Conservation (phyloP, 2,888 invertebrate species). For the Dryobotodes eremita region DNA sequence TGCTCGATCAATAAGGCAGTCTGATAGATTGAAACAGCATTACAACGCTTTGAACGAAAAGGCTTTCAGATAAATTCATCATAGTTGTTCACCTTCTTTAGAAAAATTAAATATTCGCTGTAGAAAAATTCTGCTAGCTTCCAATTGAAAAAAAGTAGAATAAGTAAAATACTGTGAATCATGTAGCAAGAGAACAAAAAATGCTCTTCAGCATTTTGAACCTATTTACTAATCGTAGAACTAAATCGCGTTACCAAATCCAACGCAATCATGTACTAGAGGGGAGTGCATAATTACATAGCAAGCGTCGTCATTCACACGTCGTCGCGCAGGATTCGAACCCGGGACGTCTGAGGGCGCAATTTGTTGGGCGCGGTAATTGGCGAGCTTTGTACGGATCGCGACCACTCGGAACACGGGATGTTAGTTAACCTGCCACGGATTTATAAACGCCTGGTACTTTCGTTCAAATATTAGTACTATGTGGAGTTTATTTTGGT, state of each 20-base stretch:
- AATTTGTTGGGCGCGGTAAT: slow-evolving; percentile 65
- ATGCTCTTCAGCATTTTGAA: slow-evolving; percentile 28
- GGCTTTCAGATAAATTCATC: slow-evolving; percentile 17
- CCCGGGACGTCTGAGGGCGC: slow-evolving; percentile 64
- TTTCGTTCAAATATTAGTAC: slow-evolving; percentile 36
- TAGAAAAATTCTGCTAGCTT: slow-evolving; percentile 3
- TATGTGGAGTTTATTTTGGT: slow-evolving; percentile 12
- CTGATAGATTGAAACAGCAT: neutral
- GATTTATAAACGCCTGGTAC: slow-evolving; percentile 55
- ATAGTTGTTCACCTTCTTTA: neutral
- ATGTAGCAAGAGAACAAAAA: slow-evolving; percentile 43
- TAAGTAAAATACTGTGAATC: slow-evolving; percentile 31
- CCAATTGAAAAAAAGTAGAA: slow-evolving; percentile 37
- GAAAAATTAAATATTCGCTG: slow-evolving; percentile 24
- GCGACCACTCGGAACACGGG: slow-evolving; percentile 40
- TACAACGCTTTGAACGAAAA: slow-evolving; percentile 11
- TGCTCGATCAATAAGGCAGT: neutral
- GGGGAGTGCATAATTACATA: slow-evolving; percentile 65
- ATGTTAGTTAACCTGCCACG: slow-evolving; percentile 55
- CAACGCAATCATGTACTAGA: slow-evolving; percentile 61
- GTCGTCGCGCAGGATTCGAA: slow-evolving; percentile 67
- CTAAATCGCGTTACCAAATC: slow-evolving; percentile 56
- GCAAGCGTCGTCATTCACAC: slow-evolving; percentile 67
- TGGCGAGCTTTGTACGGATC: slow-evolving; percentile 63
- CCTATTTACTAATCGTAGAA: slow-evolving; percentile 48